Conservation (phyloP, 2,888 invertebrate species). For the Lepidonotus clava region DNA sequence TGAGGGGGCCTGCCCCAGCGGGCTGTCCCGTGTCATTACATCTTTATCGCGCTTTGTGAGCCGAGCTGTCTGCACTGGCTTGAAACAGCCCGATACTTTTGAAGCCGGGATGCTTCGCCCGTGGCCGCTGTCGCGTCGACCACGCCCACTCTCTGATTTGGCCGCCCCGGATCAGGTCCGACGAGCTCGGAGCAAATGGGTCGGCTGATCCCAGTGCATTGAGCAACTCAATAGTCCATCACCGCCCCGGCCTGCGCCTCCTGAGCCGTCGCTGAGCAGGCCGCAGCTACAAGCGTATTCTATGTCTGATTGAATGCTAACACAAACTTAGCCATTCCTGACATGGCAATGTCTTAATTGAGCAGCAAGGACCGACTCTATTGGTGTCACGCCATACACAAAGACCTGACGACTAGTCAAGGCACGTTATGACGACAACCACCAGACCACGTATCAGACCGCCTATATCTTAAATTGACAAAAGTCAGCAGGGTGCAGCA, state of each 20-base stretch:
- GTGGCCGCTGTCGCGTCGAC: neutral
- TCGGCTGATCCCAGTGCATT: neutral
- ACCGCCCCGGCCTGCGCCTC: neutral
- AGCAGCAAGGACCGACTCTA: too few relatives aligned
- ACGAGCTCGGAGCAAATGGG: neutral
- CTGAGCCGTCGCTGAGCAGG: neutral
- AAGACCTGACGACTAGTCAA: too few relatives aligned
- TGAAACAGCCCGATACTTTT: neutral
- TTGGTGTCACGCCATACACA: too few relatives aligned
- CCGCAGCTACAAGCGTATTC: too few relatives aligned
- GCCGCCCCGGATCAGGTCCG: neutral
- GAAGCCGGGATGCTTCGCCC: slow-evolving; percentile 21
- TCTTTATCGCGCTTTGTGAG: slow-evolving; percentile 29
- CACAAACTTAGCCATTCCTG: too few relatives aligned
- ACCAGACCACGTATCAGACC: too few relatives aligned
- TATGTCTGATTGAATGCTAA: too few relatives aligned
- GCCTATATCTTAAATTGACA: too few relatives aligned
- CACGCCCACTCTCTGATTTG: slow-evolving; percentile 12
- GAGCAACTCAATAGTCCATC: neutral
- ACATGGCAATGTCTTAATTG: too few relatives aligned
- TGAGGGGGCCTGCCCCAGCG: neutral
- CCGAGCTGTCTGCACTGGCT: slow-evolving; percentile 4
- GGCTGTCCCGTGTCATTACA: slow-evolving; percentile 2
- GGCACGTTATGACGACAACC: too few relatives aligned
- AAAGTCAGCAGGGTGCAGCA: too few relatives aligned